phyloP scores from a whole-genome alignment of 2,113 vertebrate species.

The Phaethornis superciliosus region DNA sequence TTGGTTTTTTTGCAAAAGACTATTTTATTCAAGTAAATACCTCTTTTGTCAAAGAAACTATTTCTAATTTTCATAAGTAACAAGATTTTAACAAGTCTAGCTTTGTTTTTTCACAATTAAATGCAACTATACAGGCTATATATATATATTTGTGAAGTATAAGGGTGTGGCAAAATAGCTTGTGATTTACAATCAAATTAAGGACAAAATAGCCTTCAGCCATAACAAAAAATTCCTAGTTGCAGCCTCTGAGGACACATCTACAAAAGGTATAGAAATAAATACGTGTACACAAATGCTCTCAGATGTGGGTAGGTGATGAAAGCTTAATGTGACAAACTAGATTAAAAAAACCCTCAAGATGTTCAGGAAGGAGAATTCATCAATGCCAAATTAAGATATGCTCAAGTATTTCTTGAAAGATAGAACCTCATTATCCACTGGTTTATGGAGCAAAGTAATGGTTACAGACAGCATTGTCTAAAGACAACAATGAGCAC shows the following conservation, averaged over 20 bases:
- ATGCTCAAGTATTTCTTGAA: conserved; percentile 4
- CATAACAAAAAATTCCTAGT: background rate
- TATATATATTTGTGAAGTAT: background rate
- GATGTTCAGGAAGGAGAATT: conserved; percentile 1
- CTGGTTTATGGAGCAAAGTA: conserved; percentile 45
- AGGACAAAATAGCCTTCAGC: background rate
- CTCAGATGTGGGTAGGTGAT: conserved; percentile 22
- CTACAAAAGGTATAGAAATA: conserved; percentile 16
- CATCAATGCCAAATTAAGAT: conserved; percentile 53
- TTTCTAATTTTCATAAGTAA: background rate
- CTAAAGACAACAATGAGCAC: conserved; percentile 39
- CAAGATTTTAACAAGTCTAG: background rate
- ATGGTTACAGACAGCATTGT: conserved; percentile 55
- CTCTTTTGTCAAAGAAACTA: background rate
- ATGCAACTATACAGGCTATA: background rate
- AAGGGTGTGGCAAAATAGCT: background rate
- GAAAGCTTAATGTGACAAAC: conserved; percentile 34
- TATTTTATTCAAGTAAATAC: background rate
- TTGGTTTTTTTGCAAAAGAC: background rate
- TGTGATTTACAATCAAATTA: background rate
- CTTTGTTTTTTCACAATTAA: background rate
- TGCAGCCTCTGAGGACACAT: background rate
- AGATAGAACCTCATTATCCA: conserved; percentile 49
- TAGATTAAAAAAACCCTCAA: background rate
- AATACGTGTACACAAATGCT: background rate